Evolutionary conservation across 2,797 vertebrate genomes (phyloP), one percentile per base, ranked within the genome.

Genomic region (Sebastiscus albofasciatus): DNA sequence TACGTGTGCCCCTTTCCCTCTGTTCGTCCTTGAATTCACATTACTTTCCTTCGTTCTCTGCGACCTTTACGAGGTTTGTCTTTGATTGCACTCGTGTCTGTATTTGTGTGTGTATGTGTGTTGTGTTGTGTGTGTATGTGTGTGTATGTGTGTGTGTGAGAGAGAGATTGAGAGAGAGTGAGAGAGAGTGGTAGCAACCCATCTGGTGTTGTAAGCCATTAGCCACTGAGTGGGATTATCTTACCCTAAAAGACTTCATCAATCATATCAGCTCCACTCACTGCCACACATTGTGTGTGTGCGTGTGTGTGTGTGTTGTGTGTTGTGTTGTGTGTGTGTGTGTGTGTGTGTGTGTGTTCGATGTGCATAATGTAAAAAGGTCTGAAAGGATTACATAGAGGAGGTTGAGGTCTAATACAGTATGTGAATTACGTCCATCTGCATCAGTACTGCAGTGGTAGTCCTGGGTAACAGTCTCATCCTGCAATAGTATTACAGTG

Each of bases 131-230:
- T 52, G 55, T 87, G 49, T 49, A 4, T 52, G 67, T 55, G 31
- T 42, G 4, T 39, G n/a, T 26, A 34, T 62, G 2, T 65, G 11
- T 36, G 1, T 18, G 4, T 16, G 33, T 36, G 49, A 8, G 13
- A 4, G n/a, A n/a, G 14, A 46, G 16, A 46, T 46, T 18, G 42
- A 18, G 42, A 46, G 56, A 11, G 39, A 27, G 52, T 9, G 22
- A 34, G 36, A 46, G 54, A 36, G 33, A 34, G 67, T 54, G 60
- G 65, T 46, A 60, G 79, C 33, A 73, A 62, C 66, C 86, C 86
- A 87, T 87, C 83, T 90, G 87, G 69, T 84, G 80, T 69, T 76
- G 26, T 74, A 79, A 83, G 27, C 87, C 80, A 86, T 90, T 77
- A 81, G 67, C 80, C 56, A 82, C 79, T 83, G 77, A 82, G 76